phyloP scores from a whole-genome alignment of 2,797 vertebrate genomes.

The Sebastolobus altivelis region DNA sequence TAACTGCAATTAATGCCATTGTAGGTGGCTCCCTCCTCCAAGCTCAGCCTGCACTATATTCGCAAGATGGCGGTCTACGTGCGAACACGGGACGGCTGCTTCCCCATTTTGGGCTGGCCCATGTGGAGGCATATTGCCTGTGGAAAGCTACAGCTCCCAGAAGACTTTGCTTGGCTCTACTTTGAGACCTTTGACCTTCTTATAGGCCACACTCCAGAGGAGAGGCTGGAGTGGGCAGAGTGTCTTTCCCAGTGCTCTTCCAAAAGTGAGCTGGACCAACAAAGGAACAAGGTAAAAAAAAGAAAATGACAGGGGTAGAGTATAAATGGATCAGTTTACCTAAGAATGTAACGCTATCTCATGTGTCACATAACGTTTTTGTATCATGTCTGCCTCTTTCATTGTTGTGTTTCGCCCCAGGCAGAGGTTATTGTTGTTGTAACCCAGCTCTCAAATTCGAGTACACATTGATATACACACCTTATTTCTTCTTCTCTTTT shows the following conservation, averaged over 20 bases:
- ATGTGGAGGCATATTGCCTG: constrained; percentile 96
- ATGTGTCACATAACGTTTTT: background rate
- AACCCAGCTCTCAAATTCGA: background rate
- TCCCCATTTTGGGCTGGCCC: constrained; percentile 90
- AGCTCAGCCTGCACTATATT: constrained; percentile 92
- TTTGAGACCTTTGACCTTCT: constrained; percentile 94
- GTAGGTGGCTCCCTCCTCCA: constrained; percentile 83
- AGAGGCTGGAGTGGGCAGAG: constrained; percentile 92
- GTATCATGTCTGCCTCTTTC: background rate
- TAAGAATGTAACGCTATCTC: background rate
- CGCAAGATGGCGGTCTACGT: constrained; percentile 93
- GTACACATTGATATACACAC: background rate
- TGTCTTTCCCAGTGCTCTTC: constrained; percentile 87
- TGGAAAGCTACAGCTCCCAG: constrained; percentile 93
- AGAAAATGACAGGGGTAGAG: background rate
- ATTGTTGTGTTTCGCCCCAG: constrained; percentile 8
- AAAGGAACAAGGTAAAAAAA: constrained; percentile 89
- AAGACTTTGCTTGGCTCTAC: constrained; percentile 94
- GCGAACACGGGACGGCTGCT: constrained; percentile 89
- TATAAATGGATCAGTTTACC: background rate
- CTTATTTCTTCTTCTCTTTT: background rate
- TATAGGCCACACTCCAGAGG: constrained; percentile 73
- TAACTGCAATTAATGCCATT: background rate
- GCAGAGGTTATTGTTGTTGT: background rate
- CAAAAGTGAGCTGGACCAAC: constrained; percentile 89